Conservation (phyloP, 2,113 vertebrate species). For the Eclectus roratus region DNA sequence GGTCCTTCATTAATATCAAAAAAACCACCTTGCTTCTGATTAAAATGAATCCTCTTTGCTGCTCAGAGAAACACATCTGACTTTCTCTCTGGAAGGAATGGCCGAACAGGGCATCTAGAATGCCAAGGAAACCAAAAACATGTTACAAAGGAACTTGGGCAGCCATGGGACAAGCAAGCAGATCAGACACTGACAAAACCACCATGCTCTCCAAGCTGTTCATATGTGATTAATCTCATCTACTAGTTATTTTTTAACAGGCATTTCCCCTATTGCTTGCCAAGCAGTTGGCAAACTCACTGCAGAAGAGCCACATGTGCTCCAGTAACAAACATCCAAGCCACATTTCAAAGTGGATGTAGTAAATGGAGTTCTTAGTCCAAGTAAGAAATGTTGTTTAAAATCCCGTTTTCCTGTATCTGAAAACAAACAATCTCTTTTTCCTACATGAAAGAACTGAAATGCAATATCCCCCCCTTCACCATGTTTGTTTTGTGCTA, state of each 20-base stretch:
- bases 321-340: background rate
- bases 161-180: background rate
- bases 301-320: background rate
- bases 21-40: background rate
- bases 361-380: background rate
- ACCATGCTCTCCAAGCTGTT: background rate
- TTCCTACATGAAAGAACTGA: background rate
- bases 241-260: background rate
- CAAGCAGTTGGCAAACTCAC: background rate
- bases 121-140: background rate
- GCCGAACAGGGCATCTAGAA: background rate
- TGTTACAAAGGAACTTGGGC: background rate
- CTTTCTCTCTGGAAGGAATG: background rate
- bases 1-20: background rate
- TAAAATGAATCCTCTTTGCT: background rate
- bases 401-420: background rate
- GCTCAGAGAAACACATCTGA: background rate
- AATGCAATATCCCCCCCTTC: background rate
- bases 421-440: background rate
- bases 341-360: rapidly evolving
- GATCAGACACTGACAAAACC: background rate
- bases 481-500: background rate
- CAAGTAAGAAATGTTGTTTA: background rate
- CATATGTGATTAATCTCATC: background rate
- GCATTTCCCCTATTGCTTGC: background rate